Base-by-base conservation (phyloP, 2,888 invertebrate species). In the Pilophorus perplexus region DNA sequence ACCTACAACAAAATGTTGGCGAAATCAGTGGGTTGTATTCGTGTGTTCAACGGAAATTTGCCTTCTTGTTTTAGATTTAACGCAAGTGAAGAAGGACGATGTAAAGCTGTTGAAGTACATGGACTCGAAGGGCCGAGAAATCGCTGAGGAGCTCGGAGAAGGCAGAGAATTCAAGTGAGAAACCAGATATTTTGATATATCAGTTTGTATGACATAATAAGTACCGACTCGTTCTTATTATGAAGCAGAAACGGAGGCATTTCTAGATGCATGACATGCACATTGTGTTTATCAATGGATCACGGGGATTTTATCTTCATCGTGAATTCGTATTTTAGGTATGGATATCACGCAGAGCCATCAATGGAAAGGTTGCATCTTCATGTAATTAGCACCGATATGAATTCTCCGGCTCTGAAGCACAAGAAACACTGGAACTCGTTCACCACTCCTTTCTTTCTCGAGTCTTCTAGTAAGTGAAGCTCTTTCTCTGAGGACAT, bases 341-440 rank as follows among this genome's bases (percentile, higher is more conserved):
- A 37, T 18, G 64, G 64, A 6, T 64, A 52, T 14, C 92, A 92
- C 76, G 85, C 88, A 10, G 81, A 85, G 54, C 88, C 91, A 0
- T 89, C 88, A 73, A 88, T 91, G 89, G 83, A 85, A 62, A 83
- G 87, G 67, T 77, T 95, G 50, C 94, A 95, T 77, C 80, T 95
- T 75, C 94, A 95, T 76, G 85, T 92, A 0, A 89, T 95, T 59
- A 93, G 93, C 73, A 87, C 84, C 70, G 95, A 95, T 75, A 90
- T 93, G 80, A 80, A 87, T 71, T 93, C 92, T 4, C 79, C 83
- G 0, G 84, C 83, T 74, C 75, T 95, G 64, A 93, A 92, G 79
- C 90, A 83, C 0, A 89, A 88, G 77, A 81, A 84, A 64, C 92
- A 92, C 75, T 93, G 90, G 90, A 91, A 91, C 76, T 89, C 88